Evolutionary conservation across 2,797 vertebrate species (phyloP), one percentile per base, ranked within the genome.

Genomic region (Hapalemur alaotrensis): DNA sequence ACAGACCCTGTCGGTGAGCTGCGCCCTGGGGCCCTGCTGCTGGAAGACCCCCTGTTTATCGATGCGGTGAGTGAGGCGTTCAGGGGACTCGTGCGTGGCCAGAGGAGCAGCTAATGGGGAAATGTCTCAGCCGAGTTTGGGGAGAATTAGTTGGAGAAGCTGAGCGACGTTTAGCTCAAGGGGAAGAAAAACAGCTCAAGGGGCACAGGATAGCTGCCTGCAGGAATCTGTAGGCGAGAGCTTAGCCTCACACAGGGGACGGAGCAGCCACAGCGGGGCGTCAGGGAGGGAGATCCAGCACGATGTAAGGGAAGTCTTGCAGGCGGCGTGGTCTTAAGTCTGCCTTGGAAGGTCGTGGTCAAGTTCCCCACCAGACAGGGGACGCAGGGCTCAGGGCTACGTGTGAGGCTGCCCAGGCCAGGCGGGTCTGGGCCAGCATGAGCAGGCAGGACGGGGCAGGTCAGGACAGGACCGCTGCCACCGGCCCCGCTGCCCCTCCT

Each of bases 31-130:
- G 48, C 65, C 75, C n/a, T 10, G 0, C 48, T 57, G 69, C 32
- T 22, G 2, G 35, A 23, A 70, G 43, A 22, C 3, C 0, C 17
- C 46, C 9, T 30, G 2, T 50, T 23, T 25, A 5, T 48, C 43
- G 11, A 23, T 12, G 4, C 2, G 14, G 28, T 20, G 30, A 38
- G 9, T n/a, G 30, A 22, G 17, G 48, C 52, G 0, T 46, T 3
- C 20, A 14, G 22, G n/a, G n/a, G 35, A 32, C 28, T 41, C 0
- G 4, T 12, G 0, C 3, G 0, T 0, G 4, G 25, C 9, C 63
- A 8, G 11, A 57, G 76, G 61, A 52, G 22, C 38, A 12, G n/a
- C 23, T 57, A 8, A 30, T 15, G 22, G 61, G 23, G 12, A 78
- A 15, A 30, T 1, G 4, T 38, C 67, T 67, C 52, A 2, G 35